Percentiles rank a stretch among this genome's conserved stretches.
phyloP scores from a whole-genome alignment of 2,888 invertebrate species.

The Drosophila nr. medialis region DNA sequence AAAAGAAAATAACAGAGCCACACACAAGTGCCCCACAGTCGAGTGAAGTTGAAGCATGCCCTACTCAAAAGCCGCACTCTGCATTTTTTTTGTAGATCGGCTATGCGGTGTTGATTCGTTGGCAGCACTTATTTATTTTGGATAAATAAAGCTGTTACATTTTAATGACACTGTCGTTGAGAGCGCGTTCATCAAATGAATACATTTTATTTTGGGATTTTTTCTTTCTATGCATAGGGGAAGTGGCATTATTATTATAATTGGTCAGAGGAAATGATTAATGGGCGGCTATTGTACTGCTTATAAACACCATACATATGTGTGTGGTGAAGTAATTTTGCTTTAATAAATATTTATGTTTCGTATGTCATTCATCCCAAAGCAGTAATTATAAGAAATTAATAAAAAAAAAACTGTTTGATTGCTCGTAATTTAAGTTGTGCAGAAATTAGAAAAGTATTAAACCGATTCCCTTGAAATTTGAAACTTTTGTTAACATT shows the following conservation, averaged over 20 bases:
- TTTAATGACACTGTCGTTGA: slow-evolving; percentile 47
- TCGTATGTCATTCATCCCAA: slow-evolving; percentile 11
- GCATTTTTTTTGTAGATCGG: neutral
- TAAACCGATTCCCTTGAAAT: neutral
- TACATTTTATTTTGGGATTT: slow-evolving; percentile 3
- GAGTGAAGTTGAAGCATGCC: slow-evolving; percentile 56
- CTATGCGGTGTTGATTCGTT: slow-evolving; percentile 20
- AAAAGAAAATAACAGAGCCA: slow-evolving; percentile 37
- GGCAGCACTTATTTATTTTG: slow-evolving; percentile 40
- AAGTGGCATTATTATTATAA: slow-evolving; percentile 36
- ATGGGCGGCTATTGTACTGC: slow-evolving; percentile 50
- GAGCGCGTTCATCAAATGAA: slow-evolving; percentile 18
- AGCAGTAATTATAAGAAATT: neutral
- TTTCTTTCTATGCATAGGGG: slow-evolving; percentile 34
- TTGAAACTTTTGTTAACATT: no score
- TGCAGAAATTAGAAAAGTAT: neutral
- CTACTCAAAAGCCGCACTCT: slow-evolving; percentile 30
- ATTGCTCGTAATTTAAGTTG: neutral
- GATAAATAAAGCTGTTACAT: slow-evolving; percentile 63
- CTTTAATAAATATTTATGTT: neutral
- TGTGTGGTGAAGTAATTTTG: neutral
- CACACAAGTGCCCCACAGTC: slow-evolving; percentile 56
- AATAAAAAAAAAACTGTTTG: neutral
- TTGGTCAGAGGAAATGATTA: slow-evolving; percentile 67
- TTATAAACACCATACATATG: slow-evolving; percentile 17